Conservation (phyloP, 2,888 invertebrate genomes). For the Drosophila testacea region DNA sequence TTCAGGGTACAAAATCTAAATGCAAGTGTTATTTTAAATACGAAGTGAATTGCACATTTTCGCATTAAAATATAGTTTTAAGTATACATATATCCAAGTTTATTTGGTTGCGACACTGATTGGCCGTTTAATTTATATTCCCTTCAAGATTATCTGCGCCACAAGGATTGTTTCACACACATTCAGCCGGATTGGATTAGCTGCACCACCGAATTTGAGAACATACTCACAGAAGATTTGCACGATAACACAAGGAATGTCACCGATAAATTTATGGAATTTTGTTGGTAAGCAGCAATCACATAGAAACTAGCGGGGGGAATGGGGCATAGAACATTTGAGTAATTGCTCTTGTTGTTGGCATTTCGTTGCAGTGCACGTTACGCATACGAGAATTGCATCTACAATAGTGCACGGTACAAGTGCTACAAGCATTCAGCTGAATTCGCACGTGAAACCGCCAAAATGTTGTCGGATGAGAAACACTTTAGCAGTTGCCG, state of each 20-base stretch:
- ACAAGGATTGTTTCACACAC: slow-evolving; percentile 84
- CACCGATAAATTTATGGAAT: slow-evolving; percentile 83
- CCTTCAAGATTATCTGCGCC: slow-evolving; percentile 81
- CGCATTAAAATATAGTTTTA: neutral
- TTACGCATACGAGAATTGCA: slow-evolving; percentile 85
- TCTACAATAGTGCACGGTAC: slow-evolving; percentile 84
- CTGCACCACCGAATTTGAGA: slow-evolving; percentile 82
- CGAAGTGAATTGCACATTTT: neutral
- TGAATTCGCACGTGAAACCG: slow-evolving; percentile 83
- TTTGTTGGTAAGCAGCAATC: slow-evolving; percentile 85
- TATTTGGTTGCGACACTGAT: neutral
- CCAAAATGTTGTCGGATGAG: slow-evolving; percentile 84
- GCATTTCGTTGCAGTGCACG: slow-evolving; percentile 76
- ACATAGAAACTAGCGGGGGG: slow-evolving; percentile 3
- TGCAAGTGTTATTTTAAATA: neutral
- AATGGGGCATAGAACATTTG: neutral
- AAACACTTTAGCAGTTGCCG: slow-evolving; percentile 84
- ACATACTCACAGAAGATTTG: slow-evolving; percentile 82
- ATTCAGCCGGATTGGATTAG: slow-evolving; percentile 84
- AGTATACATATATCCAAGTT: neutral
- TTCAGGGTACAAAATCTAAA: no score
- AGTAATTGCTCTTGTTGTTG: slow-evolving; percentile 7
- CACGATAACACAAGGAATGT: slow-evolving; percentile 75
- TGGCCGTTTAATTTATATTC: slow-evolving; percentile 1
- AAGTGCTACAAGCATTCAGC: slow-evolving; percentile 84